Evolutionary conservation across 2,113 vertebrate species (phyloP).

Genomic region (Pantherophis guttatus): DNA sequence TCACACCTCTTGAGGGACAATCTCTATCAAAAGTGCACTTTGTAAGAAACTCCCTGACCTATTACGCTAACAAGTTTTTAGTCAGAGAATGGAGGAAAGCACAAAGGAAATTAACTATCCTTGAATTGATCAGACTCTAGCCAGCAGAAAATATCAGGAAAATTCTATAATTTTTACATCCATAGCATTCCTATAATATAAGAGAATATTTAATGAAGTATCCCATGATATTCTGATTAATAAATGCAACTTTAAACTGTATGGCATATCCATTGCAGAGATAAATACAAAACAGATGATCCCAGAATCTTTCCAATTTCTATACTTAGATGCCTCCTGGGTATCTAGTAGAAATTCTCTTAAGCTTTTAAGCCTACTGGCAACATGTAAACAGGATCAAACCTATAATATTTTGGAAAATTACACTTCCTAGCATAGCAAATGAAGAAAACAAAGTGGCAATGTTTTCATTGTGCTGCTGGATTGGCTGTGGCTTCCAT

Average conservation of each 20-base stretch:
- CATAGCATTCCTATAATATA: not conserved
- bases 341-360: slow-evolving; percentile 67
- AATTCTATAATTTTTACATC: not conserved
- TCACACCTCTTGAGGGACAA: not conserved
- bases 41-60: not conserved
- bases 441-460: slow-evolving; percentile 59
- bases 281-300: slow-evolving; percentile 71
- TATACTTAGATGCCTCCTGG: slow-evolving; percentile 65
- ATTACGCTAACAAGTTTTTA: not conserved
- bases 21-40: not conserved
- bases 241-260: not conserved
- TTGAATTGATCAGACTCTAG: not conserved
- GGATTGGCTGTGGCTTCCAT: slow-evolving; percentile 54
- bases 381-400: slow-evolving; percentile 64
- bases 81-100: not conserved
- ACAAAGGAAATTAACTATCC: not conserved
- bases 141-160: not conserved
- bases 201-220: not conserved
- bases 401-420: slow-evolving; percentile 68
- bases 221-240: not conserved
- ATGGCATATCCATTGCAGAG: slow-evolving; percentile 19
- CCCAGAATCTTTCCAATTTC: slow-evolving; percentile 59
- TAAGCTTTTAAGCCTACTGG: slow-evolving; percentile 70
- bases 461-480: slow-evolving; percentile 60
- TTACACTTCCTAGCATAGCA: slow-evolving; percentile 59